Percentiles rank a stretch among this genome's conserved stretches.
These are phyloP conservation scores for Ormyrus labotus DNA, from an alignment of 2,888 invertebrate species.

Conservation along the genomic window DNA sequence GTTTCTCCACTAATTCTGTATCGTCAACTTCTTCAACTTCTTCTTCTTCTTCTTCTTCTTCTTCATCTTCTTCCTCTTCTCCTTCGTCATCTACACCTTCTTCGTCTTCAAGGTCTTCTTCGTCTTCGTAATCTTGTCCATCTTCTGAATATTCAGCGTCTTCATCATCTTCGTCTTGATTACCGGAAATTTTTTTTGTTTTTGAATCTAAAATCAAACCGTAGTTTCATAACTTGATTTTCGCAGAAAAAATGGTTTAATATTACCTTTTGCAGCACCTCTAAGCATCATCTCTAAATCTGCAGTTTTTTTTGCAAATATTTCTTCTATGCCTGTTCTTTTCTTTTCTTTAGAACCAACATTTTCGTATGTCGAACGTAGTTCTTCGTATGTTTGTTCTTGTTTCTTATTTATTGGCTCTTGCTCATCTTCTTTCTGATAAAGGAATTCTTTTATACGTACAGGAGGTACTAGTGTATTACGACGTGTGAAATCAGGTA, in stretches of 20 bases:
- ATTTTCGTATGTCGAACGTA: slow-evolving; percentile 63
- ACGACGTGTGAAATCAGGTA: slow-evolving; percentile 74
- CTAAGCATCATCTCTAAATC: slow-evolving; percentile 51
- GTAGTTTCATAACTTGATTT: background rate
- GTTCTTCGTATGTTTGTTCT: slow-evolving; percentile 62
- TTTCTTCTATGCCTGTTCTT: slow-evolving; percentile 47
- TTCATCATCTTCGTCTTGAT: slow-evolving; percentile 63
- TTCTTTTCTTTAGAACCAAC: slow-evolving; percentile 47
- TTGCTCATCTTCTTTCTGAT: slow-evolving; percentile 23
- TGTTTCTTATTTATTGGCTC: slow-evolving; percentile 54
- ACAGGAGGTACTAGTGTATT: slow-evolving; percentile 76
- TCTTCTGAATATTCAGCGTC: slow-evolving; percentile 63
- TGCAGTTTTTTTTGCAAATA: slow-evolving; percentile 48
- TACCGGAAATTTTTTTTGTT: slow-evolving; percentile 37
- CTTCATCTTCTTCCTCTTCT: slow-evolving; percentile 63
- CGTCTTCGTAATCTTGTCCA: slow-evolving; percentile 76
- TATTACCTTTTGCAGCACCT: slow-evolving; percentile 37
- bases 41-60: slow-evolving; percentile 69
- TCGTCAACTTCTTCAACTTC: slow-evolving; percentile 81
- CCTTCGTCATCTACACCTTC: slow-evolving; percentile 57
- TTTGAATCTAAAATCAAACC: slow-evolving; percentile 19
- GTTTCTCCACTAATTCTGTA: slow-evolving; percentile 81
- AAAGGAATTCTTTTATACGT: slow-evolving; percentile 58
- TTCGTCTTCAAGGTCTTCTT: slow-evolving; percentile 81
- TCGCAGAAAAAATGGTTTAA: background rate